These are phyloP conservation scores for Camponotus fellah DNA, from an alignment of 2,888 invertebrate genomes.

Conservation along the genomic window DNA sequence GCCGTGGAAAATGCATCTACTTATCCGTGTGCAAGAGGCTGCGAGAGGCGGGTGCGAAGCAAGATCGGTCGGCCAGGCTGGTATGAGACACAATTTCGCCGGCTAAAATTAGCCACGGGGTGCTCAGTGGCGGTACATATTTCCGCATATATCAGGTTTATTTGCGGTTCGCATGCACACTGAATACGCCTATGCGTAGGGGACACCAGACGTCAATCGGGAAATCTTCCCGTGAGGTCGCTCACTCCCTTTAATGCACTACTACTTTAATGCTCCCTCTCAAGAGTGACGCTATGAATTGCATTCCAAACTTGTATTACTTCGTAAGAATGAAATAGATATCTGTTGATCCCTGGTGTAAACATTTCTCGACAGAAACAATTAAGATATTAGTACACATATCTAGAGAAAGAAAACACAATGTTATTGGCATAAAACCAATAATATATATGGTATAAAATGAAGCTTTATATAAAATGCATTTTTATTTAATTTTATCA, in stretches of 20 bases:
- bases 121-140: conserved; percentile 82
- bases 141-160: conserved; percentile 84
- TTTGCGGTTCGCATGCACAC: conserved; percentile 77
- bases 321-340: not conserved
- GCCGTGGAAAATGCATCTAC: conserved; percentile 18
- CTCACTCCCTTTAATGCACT: conserved; percentile 66
- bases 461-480: not conserved
- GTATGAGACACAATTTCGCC: conserved; percentile 83
- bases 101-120: conserved; percentile 81
- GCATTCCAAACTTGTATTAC: not conserved
- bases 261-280: not conserved
- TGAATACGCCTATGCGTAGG: conserved; percentile 68
- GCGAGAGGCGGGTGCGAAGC: conserved; percentile 56
- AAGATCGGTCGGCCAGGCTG: conserved; percentile 75
- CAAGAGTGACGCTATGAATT: too few species aligned
- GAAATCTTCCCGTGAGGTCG: conserved; percentile 71
- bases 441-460: not conserved
- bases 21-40: conserved; percentile 49
- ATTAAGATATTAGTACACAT: not conserved
- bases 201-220: conserved; percentile 76
- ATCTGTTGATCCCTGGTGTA: not conserved
- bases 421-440: not conserved
- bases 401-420: not conserved
- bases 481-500: not conserved
- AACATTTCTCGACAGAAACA: not conserved